Evolutionary conservation across 2,888 invertebrate species (phyloP), one percentile per base, ranked within the genome.

Genomic region (Mesorhabditis spiculigera): DNA sequence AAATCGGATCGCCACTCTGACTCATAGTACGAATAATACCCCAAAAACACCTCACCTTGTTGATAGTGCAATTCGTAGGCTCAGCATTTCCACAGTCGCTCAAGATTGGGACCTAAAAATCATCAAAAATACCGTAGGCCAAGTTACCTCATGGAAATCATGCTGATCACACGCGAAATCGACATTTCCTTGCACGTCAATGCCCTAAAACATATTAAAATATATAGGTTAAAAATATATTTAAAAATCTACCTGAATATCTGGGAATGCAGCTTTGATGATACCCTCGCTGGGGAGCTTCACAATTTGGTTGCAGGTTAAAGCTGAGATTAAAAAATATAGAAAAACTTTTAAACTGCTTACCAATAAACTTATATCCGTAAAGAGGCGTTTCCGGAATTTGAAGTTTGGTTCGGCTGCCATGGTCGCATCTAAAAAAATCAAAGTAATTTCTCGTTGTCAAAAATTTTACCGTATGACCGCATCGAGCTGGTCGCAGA

Each of bases 151-250:
- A 10, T 50, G 6, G 50, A 10, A 50, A 50, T 6, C 6, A 6
- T 10, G 13, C 50, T 6, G 13, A 50, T 50, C 50, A 50, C 78
- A 78, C 65, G 76, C 71, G 61, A 78, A 66, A 5, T 68, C 64
- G 4, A 72, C 58, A 65, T 78, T 78, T 68, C 78, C 78, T 66
- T 78, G 75, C 45, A 78, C 75, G 65, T 78, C 78, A 41, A 78
- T 77, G 45, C 77, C 76, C 69, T 77, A 45, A 41, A 69, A 69
- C 6, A 6, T 5, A 58, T n/a, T n/a, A n/a, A n/a, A n/a, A n/a
- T n/a, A n/a, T n/a, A n/a, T n/a, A n/a, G n/a, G n/a, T n/a, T n/a
- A n/a, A n/a, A n/a, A n/a, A n/a, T n/a, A n/a, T n/a, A n/a, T n/a
- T n/a, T n/a, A 50, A 58, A 41, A 43, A 43, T 13, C 10, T 65